Percentiles rank a stretch among this genome's conserved stretches.
Evolutionary conservation across 2,888 invertebrate species (phyloP).

Genomic region (Drosophila subsilvestris): DNA sequence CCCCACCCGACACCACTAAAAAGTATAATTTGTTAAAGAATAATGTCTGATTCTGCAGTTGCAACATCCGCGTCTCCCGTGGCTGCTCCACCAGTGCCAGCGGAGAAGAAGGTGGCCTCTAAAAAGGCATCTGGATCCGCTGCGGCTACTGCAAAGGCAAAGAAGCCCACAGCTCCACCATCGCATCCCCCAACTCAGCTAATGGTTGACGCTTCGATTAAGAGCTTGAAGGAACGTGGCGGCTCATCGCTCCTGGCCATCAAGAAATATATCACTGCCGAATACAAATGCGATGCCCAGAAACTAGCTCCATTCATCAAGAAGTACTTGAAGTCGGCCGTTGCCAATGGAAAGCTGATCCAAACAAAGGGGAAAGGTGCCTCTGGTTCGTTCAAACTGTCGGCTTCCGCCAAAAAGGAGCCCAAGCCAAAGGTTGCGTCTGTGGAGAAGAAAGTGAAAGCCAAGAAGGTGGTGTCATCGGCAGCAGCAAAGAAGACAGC

Average conservation of each 20-base stretch:
- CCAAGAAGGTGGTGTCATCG: slow-evolving; percentile 12
- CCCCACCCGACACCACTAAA: too few relatives aligned
- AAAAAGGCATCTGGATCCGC: slow-evolving; percentile 35
- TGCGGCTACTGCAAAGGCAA: slow-evolving; percentile 24
- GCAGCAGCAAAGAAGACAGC: neutral
- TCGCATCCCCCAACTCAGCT: slow-evolving; percentile 56
- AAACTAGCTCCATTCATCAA: slow-evolving; percentile 85
- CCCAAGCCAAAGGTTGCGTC: too few relatives aligned
- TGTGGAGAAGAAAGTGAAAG: slow-evolving; percentile 39
- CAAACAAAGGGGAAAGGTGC: slow-evolving; percentile 69
- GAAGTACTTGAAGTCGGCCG: slow-evolving; percentile 86
- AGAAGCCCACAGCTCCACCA: slow-evolving; percentile 32
- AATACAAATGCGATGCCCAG: slow-evolving; percentile 57
- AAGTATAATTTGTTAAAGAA: too few relatives aligned
- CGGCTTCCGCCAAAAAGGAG: slow-evolving; percentile 38
- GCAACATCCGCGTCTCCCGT: slow-evolving; percentile 49
- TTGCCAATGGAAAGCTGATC: slow-evolving; percentile 84
- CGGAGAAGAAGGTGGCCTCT: slow-evolving; percentile 40
- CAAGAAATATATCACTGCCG: slow-evolving; percentile 56
- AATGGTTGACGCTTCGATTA: slow-evolving; percentile 55
- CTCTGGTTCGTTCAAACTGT: slow-evolving; percentile 60
- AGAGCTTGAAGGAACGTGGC: slow-evolving; percentile 56
- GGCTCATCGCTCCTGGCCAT: slow-evolving; percentile 60
- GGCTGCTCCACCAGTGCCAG: slow-evolving; percentile 31
- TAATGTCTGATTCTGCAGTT: slow-evolving; percentile 24